Percentiles rank a stretch among this genome's conserved stretches.
phyloP scores from a whole-genome alignment of 2,797 vertebrate genomes.

The Xiphorhynchus erythropygius region DNA sequence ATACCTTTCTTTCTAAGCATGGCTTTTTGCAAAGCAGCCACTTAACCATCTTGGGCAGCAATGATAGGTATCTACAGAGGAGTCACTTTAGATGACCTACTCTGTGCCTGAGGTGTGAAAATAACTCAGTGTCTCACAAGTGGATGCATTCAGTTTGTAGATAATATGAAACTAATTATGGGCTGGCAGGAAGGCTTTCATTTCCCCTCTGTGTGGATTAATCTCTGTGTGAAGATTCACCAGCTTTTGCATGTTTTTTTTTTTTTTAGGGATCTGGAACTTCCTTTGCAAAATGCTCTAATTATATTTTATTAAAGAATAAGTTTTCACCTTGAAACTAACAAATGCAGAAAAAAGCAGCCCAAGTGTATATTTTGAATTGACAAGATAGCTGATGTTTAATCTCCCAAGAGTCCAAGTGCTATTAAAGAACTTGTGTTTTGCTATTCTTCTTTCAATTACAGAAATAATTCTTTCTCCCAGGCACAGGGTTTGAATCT shows the following conservation, averaged over 20 bases:
- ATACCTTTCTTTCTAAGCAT: not conserved
- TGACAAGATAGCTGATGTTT: not conserved
- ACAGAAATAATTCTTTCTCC: conserved; percentile 20
- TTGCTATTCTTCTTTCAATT: conserved; percentile 19
- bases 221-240: not conserved
- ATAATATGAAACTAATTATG: not conserved
- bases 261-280: not conserved
- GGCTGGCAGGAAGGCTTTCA: not conserved
- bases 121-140: not conserved
- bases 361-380: not conserved
- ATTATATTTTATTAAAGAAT: not conserved
- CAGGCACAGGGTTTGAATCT: not conserved
- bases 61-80: not conserved
- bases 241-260: rapidly evolving
- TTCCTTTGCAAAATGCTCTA: not conserved
- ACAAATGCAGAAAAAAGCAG: not conserved
- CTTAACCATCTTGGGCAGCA: not conserved
- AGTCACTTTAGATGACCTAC: not conserved
- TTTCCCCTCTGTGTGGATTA: not conserved
- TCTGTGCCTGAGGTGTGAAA: not conserved
- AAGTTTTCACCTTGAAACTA: not conserved
- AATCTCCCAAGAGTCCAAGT: not conserved
- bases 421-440: not conserved
- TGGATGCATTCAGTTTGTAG: not conserved
- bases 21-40: not conserved